Base-by-base conservation (phyloP, 2,888 invertebrate species). In the Nemapogon koenigi region DNA sequence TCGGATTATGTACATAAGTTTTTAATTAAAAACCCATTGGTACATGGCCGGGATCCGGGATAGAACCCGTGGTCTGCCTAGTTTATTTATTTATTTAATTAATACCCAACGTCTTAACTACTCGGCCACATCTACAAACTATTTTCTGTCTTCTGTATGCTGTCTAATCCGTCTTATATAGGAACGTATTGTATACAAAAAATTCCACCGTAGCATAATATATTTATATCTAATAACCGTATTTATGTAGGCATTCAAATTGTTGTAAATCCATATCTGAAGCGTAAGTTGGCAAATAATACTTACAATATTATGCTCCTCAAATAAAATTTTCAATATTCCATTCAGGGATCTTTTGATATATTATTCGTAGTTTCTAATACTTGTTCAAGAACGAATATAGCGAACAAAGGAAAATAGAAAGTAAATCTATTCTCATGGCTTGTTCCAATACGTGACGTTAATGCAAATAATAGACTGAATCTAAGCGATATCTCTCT, bases 401-500 rank as follows among this genome's bases (percentile, higher is more conserved):
- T 33, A 33, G 19, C 18, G 42, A 42, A 43, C 39, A 44, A 42
- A 48, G 49, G 36, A 43, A 33, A 35, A 17, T 41, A 33, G 15
- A 29, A 48, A 43, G 43, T 48, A 54, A 61, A 59, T 59, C 57
- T 53, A 55, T 59, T 55, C 52, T 51, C 48, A 33, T 33, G 53
- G 55, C 56, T 60, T 53, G 47, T 48, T 41, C 45, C 42, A 44
- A 43, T 49, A 63, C 68, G 68, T 68, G 67, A 58, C 53, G 39
- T 39, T 52, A 58, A 64, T 65, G 51, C 52, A 52, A 59, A 62
- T 49, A n/a, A n/a, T n/a, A n/a, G n/a, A n/a, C n/a, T n/a, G n/a
- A n/a, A n/a, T n/a, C n/a, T n/a, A n/a, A n/a, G n/a, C n/a, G n/a
- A n/a, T n/a, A n/a, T n/a, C n/a, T n/a, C n/a, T n/a, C n/a, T n/a